Conservation (phyloP, 2,888 invertebrate genomes). For the Sarcophaga carnaria region DNA sequence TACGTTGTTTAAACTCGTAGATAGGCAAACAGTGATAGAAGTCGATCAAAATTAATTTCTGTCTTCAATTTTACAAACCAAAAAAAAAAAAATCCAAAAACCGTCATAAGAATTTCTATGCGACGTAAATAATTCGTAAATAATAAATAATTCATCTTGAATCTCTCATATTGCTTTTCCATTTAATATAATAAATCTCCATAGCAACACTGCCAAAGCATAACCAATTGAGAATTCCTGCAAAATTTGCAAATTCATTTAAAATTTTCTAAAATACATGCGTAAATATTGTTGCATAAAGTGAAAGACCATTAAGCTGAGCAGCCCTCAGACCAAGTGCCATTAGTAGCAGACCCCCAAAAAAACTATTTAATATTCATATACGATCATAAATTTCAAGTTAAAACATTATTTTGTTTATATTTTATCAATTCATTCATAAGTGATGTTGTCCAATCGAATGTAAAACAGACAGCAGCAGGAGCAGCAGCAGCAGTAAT, state of each 20-base stretch:
- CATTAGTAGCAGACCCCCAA: neutral
- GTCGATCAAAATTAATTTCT: too few species aligned
- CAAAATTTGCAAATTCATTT: constrained; percentile 14
- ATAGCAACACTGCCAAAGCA: too few species aligned
- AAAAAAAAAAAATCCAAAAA: too few species aligned
- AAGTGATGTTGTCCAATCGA: constrained; percentile 40
- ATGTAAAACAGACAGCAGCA: neutral
- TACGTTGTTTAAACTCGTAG: too few species aligned
- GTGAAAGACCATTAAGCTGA: constrained; percentile 24
- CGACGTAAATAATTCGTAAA: too few species aligned
- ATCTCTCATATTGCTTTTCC: too few species aligned
- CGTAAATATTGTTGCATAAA: neutral
- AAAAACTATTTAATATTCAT: constrained; percentile 55
- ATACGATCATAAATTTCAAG: constrained; percentile 52
- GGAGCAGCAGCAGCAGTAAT: too few species aligned
- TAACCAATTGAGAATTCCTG: neutral
- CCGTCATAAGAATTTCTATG: too few species aligned
- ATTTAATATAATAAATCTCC: too few species aligned
- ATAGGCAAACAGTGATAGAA: too few species aligned
- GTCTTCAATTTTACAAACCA: too few species aligned
- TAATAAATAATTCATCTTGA: too few species aligned
- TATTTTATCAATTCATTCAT: constrained; percentile 48
- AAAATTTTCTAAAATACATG: constrained; percentile 22
- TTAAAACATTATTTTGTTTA: constrained; percentile 56
- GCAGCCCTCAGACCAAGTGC: constrained; percentile 7